A percentile compares a stretch with the other conserved stretches of the same genome.
These are phyloP conservation scores for Podarcis raffonei DNA, from an alignment of 2,113 vertebrate species.

Conservation along the genomic window DNA sequence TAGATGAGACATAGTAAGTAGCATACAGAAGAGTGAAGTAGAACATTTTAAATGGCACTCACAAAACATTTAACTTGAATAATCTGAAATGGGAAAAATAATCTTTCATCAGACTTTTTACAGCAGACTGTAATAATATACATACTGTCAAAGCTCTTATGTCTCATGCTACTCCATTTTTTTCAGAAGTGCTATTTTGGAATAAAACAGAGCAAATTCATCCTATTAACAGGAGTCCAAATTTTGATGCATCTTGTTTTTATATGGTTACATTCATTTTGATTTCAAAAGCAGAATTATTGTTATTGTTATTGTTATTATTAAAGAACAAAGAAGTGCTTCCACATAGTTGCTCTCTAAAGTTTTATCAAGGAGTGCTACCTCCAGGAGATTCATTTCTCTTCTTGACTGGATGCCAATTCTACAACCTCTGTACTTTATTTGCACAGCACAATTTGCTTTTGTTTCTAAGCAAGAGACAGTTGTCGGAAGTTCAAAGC, in stretches of 20 bases:
- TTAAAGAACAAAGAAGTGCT: slow-evolving; percentile 33
- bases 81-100: slow-evolving; percentile 14
- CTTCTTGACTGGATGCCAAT: slow-evolving; percentile 17
- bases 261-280: slow-evolving; percentile 56
- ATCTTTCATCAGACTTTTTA: slow-evolving; percentile 32
- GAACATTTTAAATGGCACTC: slow-evolving; percentile 52
- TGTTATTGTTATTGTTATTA: not conserved
- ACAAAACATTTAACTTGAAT: slow-evolving; percentile 14
- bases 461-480: slow-evolving; percentile 46
- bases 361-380: slow-evolving; percentile 11
- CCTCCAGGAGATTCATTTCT: slow-evolving; percentile 47
- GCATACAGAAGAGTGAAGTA: slow-evolving; percentile 1
- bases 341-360: not conserved
- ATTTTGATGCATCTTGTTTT: slow-evolving; percentile 34
- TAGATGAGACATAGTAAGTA: slow-evolving; percentile 20
- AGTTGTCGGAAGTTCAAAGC: slow-evolving; percentile 38
- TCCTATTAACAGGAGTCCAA: slow-evolving; percentile 25
- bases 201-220: slow-evolving; percentile 40
- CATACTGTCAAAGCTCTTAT: slow-evolving; percentile 63
- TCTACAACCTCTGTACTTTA: slow-evolving; percentile 38
- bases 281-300: slow-evolving; percentile 18
- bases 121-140: slow-evolving; percentile 61
- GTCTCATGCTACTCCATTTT: slow-evolving; percentile 44
- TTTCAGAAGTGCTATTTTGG: slow-evolving; percentile 47
- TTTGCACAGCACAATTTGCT: slow-evolving; percentile 27